phyloP scores from a whole-genome alignment of 1,140 invertebrate species.

The Augochlora pura region DNA sequence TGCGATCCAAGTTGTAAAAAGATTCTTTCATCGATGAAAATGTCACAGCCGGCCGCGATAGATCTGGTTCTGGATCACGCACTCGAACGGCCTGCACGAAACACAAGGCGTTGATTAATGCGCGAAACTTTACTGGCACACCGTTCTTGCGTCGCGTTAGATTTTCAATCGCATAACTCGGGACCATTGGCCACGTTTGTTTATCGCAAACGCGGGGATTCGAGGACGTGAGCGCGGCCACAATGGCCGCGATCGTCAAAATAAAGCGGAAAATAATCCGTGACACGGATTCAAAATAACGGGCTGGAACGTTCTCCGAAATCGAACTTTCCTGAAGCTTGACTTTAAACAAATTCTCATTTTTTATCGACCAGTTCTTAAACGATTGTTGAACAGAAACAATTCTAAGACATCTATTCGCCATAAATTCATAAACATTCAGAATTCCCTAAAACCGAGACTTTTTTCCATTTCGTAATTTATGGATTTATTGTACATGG shows the following conservation, averaged over 20 bases:
- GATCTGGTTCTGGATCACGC: slow-evolving; percentile 6
- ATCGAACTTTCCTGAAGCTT: too few species aligned
- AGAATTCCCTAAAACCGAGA: too few species aligned
- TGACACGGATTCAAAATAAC: neutral
- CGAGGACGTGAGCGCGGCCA: neutral
- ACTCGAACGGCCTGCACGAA: neutral
- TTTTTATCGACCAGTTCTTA: too few species aligned
- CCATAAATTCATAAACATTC: too few species aligned
- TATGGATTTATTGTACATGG: too few species aligned
- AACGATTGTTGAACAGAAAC: too few species aligned
- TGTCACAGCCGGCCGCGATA: neutral
- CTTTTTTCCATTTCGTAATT: too few species aligned
- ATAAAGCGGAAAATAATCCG: too few species aligned
- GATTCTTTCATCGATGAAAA: slow-evolving; percentile 3
- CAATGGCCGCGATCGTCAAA: neutral
- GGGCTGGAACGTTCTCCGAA: too few species aligned
- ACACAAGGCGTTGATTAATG: slow-evolving; percentile 19
- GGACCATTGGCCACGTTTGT: neutral
- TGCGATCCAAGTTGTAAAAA: neutral
- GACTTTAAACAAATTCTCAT: too few species aligned
- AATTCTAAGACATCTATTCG: too few species aligned
- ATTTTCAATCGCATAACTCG: neutral
- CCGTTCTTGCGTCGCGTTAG: neutral
- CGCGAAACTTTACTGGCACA: neutral
- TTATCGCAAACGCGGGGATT: neutral